These are phyloP conservation scores for Thymelicus lineola DNA, from an alignment of 2,888 invertebrate genomes.

Conservation along the genomic window DNA sequence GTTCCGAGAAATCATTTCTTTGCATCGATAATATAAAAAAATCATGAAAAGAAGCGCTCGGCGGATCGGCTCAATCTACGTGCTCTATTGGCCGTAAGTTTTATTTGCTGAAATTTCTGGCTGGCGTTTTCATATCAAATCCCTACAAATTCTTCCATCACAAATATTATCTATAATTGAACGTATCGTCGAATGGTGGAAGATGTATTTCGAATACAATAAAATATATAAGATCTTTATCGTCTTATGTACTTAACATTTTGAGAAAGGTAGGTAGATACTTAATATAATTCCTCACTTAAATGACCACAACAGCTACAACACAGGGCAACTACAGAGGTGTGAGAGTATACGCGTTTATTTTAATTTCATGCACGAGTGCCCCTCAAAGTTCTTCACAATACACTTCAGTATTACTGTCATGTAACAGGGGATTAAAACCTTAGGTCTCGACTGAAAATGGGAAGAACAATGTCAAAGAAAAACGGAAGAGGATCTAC, in stretches of 20 bases:
- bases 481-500: conserved; percentile 32
- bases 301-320: too few relatives aligned
- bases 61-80: background rate
- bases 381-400: background rate
- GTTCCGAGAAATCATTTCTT: conserved; percentile 3
- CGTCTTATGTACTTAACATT: background rate
- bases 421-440: conserved; percentile 9
- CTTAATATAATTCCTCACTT: too few relatives aligned
- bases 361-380: background rate
- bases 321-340: too few relatives aligned
- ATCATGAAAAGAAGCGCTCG: background rate
- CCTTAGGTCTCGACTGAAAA: conserved; percentile 22
- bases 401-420: background rate
- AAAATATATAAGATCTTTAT: background rate
- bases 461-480: conserved; percentile 32
- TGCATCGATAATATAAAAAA: conserved; percentile 1
- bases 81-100: background rate
- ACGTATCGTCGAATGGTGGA: too few relatives aligned
- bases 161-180: background rate
- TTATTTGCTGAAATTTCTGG: background rate
- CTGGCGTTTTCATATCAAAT: background rate
- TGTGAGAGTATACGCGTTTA: too few relatives aligned
- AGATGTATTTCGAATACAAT: too few relatives aligned
- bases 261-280: too few relatives aligned
- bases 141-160: background rate